Evolutionary conservation across 2,888 invertebrate species (phyloP).

Genomic region (Apamea anceps): DNA sequence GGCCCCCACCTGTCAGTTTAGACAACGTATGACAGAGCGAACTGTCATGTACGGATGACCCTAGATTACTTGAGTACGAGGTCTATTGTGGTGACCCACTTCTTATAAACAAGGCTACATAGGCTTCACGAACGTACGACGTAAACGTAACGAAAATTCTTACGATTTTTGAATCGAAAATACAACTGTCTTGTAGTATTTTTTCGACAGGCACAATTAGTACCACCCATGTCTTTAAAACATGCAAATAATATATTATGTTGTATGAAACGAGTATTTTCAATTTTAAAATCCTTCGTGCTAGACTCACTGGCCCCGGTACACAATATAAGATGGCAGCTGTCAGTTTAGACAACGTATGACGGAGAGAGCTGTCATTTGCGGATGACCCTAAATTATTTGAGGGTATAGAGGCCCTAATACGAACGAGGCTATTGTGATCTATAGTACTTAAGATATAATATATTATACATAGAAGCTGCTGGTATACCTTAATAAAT

Average conservation of each 20-base stretch:
- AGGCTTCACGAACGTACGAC: neutral
- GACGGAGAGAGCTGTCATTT: slow-evolving; percentile 34
- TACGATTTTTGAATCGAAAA: neutral
- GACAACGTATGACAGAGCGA: slow-evolving; percentile 36
- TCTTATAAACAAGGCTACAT: neutral
- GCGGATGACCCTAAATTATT: slow-evolving; percentile 40
- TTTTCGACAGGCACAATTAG: too few relatives aligned
- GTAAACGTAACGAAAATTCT: neutral
- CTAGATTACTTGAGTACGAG: slow-evolving; percentile 40
- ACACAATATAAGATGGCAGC: too few relatives aligned
- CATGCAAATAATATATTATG: too few relatives aligned
- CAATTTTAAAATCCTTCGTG: too few relatives aligned
- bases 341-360: slow-evolving; percentile 27
- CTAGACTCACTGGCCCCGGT: too few relatives aligned
- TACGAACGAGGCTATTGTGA: too few relatives aligned
- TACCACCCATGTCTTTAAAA: too few relatives aligned
- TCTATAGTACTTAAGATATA: too few relatives aligned
- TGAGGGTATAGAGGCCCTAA: neutral
- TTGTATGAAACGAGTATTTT: too few relatives aligned
- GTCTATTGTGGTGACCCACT: slow-evolving; percentile 27
- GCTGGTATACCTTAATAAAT: too few relatives aligned
- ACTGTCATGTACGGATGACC: slow-evolving; percentile 48
- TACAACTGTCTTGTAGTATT: too few relatives aligned
- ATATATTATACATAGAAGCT: too few relatives aligned
- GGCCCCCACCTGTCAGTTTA: slow-evolving; percentile 25